These are phyloP conservation scores for Elegia similella DNA, from an alignment of 2,888 invertebrate species.

Conservation along the genomic window DNA sequence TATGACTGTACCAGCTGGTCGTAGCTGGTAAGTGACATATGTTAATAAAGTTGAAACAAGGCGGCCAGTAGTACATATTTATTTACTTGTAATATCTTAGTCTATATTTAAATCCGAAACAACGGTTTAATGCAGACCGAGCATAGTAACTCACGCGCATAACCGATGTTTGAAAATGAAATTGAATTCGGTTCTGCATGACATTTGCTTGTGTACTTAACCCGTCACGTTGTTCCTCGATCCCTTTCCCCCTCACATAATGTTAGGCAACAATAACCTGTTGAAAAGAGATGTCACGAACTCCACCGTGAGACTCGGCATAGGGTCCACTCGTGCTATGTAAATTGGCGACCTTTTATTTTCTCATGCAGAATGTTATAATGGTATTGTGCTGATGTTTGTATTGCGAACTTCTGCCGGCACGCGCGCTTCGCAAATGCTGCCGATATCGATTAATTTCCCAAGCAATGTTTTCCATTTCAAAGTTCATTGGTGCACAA, in stretches of 20 bases:
- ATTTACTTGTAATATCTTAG: conserved; percentile 11
- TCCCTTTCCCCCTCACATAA: conserved; percentile 43
- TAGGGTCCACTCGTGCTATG: conserved; percentile 60
- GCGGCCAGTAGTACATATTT: neutral
- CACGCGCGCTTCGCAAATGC: conserved; percentile 49
- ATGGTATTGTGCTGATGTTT: conserved; percentile 55
- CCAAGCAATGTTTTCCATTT: conserved; percentile 50
- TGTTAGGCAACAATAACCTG: conserved; percentile 32
- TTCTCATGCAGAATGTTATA: conserved; percentile 58
- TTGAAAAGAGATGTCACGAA: conserved; percentile 54
- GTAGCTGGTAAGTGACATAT: neutral
- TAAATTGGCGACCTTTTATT: conserved; percentile 69
- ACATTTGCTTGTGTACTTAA: conserved; percentile 56
- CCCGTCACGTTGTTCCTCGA: conserved; percentile 49
- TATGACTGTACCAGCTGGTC: conserved; percentile 3
- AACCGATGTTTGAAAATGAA: conserved; percentile 63
- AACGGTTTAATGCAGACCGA: conserved; percentile 48
- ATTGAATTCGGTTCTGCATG: conserved; percentile 65
- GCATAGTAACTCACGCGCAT: conserved; percentile 61
- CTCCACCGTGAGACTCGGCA: conserved; percentile 38
- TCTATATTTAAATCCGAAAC: conserved; percentile 26
- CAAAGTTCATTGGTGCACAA: conserved; percentile 49
- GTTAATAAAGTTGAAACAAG: neutral
- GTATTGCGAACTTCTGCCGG: conserved; percentile 51
- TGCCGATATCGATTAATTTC: conserved; percentile 55